These are phyloP conservation scores for Orussus abietinus DNA, from an alignment of 1,140 invertebrate genomes.

Conservation along the genomic window DNA sequence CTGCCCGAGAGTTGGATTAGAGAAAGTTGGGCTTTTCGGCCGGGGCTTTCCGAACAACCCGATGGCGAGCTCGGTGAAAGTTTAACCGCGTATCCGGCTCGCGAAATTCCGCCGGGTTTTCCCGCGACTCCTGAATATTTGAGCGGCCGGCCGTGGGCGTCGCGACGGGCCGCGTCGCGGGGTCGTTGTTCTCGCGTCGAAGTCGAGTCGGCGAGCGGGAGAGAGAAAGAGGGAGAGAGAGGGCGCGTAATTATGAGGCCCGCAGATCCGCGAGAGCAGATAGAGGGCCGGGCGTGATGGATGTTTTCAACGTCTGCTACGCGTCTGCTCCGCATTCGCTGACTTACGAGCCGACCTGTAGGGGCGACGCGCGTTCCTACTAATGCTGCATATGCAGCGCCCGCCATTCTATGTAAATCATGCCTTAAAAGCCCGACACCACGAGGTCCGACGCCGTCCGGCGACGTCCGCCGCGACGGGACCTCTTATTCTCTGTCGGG, in stretches of 20 bases:
- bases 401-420: constrained; percentile 53
- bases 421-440: constrained; percentile 46
- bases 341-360: constrained; percentile 42
- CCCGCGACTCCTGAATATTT: background rate
- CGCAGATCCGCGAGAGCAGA: constrained; percentile 50
- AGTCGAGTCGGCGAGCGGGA: constrained; percentile 23
- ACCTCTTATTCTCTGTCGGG: constrained; percentile 10
- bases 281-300: constrained; percentile 49
- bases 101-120: too few relatives aligned
- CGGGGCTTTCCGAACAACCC: too few relatives aligned
- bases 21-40: too few relatives aligned
- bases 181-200: background rate
- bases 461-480: constrained; percentile 23
- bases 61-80: too few relatives aligned
- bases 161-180: background rate
- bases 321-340: constrained; percentile 51
- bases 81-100: too few relatives aligned
- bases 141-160: background rate
- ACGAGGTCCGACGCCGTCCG: constrained; percentile 34
- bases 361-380: constrained; percentile 32
- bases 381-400: constrained; percentile 35
- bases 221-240: too few relatives aligned
- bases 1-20: too few relatives aligned
- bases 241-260: constrained; percentile 53
- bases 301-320: constrained; percentile 54